Evolutionary conservation across 1,140 invertebrate genomes (phyloP), one percentile per base, ranked within the genome.

Genomic region (Rhagoletis pomonella): DNA sequence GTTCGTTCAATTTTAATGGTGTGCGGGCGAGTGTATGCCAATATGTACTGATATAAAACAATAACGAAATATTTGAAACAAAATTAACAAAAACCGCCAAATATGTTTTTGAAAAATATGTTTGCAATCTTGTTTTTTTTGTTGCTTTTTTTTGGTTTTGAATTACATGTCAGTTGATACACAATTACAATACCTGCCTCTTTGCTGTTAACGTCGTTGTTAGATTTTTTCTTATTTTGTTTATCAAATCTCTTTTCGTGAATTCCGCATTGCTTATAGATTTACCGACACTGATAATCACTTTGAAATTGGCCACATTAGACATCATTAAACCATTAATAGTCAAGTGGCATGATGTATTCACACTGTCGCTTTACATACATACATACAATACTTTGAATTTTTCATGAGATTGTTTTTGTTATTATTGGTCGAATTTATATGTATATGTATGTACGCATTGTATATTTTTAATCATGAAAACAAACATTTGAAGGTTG

Each of bases 231-330:
- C 17, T 39, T 17, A 5, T 73, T 73, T 73, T 19, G 65, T 67
- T n/a, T 67, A 12, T 67, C 17, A 42, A 10, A 42, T 73, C 42
- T 47, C 14, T 73, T 73, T 73, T 12, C 44, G 42, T 39, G 65
- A 14, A 14, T 44, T 69, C 29, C 65, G 39, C 65, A 12, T 73
- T 29, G 42, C 14, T 73, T 73, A n/a, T 17, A 73, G 67, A 73
- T 73, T 73, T 73, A 42, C 67, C 67, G 67, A 44, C 42, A 42
- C 39, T 44, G 67, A 73, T 73, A 73, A 73, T 73, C 67, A n/a
- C 39, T 44, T 17, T 47, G 67, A 73, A 73, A 73, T 73, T 73
- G 67, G 4, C 67, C 42, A 73, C 39, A 73, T 73, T 73, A 73
- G 67, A 3, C 44, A 44, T 47, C 12, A 73, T 73, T 73, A 73